Evolutionary conservation across 2,888 invertebrate species (phyloP).

Genomic region (Dryadula phaetusa): DNA sequence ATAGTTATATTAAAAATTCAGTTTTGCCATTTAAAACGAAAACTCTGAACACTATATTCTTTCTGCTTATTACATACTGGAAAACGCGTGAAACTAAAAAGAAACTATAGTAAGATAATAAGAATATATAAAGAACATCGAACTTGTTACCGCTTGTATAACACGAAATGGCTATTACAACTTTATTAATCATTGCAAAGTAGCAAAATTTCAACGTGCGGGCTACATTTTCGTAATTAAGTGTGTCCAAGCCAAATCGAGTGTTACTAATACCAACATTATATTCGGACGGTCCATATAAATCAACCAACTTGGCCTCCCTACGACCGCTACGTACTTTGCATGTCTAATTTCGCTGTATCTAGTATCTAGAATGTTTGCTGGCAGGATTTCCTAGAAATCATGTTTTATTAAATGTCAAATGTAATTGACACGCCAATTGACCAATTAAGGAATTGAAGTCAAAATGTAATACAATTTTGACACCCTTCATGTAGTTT

Average conservation of each 20-base stretch:
- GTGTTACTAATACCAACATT: slow-evolving; percentile 61
- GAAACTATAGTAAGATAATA: too few species aligned
- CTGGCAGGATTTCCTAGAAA: slow-evolving; percentile 22
- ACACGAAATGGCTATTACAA: background rate
- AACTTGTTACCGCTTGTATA: background rate
- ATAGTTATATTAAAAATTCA: too few species aligned
- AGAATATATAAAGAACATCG: background rate
- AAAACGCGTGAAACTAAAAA: too few species aligned
- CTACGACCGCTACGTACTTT: slow-evolving; percentile 31
- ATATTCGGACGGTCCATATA: slow-evolving; percentile 50
- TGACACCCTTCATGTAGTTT: slow-evolving; percentile 15
- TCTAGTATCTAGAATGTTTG: slow-evolving; percentile 20
- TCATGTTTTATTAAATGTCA: slow-evolving; percentile 22
- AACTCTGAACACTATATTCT: too few species aligned
- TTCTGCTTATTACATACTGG: too few species aligned
- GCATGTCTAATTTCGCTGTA: slow-evolving; percentile 12
- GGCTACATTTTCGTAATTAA: slow-evolving; percentile 59
- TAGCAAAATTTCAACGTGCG: too few species aligned
- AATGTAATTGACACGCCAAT: slow-evolving; percentile 23
- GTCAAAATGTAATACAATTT: background rate
- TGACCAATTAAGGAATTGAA: slow-evolving; percentile 7
- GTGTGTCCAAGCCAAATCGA: slow-evolving; percentile 69
- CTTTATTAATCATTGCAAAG: slow-evolving; percentile 4
- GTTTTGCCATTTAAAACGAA: too few species aligned
- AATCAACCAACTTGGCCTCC: slow-evolving; percentile 56